A percentile compares a stretch with the other conserved stretches of the same genome.
These are phyloP conservation scores for Sebastiscus albofasciatus DNA, from an alignment of 2,797 vertebrate species.

Conservation along the genomic window DNA sequence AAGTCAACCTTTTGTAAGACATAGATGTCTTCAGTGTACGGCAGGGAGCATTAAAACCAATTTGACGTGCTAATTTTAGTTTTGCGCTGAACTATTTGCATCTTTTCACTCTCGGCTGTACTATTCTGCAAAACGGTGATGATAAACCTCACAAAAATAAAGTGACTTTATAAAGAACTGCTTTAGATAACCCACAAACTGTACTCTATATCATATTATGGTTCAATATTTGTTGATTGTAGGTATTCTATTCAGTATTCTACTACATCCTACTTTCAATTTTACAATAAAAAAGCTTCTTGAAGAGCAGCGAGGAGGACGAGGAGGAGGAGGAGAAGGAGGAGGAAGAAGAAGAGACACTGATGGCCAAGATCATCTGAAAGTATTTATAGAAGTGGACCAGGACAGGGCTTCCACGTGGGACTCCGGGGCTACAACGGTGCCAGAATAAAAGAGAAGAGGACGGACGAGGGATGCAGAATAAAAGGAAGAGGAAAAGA, in stretches of 20 bases:
- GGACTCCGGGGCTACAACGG: slow-evolving; percentile 48
- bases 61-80: neutral
- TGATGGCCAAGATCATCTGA: slow-evolving; percentile 57
- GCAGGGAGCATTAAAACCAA: slow-evolving; percentile 26
- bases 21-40: slow-evolving; percentile 4
- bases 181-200: neutral
- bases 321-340: neutral
- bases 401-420: slow-evolving; percentile 55
- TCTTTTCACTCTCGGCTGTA: neutral
- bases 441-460: slow-evolving; percentile 35
- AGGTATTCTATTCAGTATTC: neutral
- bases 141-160: neutral
- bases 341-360: slow-evolving; percentile 19
- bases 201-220: too few species aligned
- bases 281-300: slow-evolving; percentile 6
- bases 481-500: slow-evolving; percentile 7
- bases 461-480: slow-evolving; percentile 17
- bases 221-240: neutral
- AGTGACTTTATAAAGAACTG: neutral
- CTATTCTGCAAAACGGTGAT: neutral
- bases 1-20: slow-evolving; percentile 39
- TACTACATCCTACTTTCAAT: neutral
- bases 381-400: slow-evolving; percentile 69
- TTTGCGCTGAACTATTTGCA: neutral
- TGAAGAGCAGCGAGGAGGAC: slow-evolving; percentile 8